phyloP scores from a whole-genome alignment of 2,888 invertebrate species.

The Erebia epiphron region DNA sequence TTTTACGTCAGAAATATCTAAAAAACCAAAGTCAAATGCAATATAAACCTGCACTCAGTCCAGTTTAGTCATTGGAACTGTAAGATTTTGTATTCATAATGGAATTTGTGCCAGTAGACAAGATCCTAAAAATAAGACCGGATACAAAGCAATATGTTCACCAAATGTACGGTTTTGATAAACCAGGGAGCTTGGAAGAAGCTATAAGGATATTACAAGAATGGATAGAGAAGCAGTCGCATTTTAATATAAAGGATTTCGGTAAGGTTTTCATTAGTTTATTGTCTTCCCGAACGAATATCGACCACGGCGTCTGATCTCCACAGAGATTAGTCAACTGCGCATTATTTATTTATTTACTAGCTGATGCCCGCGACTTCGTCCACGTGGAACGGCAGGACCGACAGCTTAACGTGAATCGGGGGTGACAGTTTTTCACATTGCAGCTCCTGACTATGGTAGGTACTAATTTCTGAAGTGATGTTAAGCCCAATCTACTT shows the following conservation, averaged over 20 bases:
- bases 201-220: slow-evolving; percentile 51
- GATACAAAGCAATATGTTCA: slow-evolving; percentile 45
- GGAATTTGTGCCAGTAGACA: slow-evolving; percentile 24
- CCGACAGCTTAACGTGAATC: no score
- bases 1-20: no score
- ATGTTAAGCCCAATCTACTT: no score
- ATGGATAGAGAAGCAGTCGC: slow-evolving; percentile 54
- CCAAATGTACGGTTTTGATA: slow-evolving; percentile 45
- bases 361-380: no score
- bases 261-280: slow-evolving; percentile 44
- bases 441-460: no score
- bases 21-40: no score
- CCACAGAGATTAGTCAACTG: no score
- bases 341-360: no score
- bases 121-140: slow-evolving; percentile 42
- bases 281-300: not conserved
- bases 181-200: slow-evolving; percentile 45
- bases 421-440: no score
- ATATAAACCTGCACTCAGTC: not conserved
- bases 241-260: slow-evolving; percentile 52
- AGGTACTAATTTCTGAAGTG: no score
- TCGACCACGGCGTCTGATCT: not conserved
- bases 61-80: not conserved
- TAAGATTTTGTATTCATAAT: slow-evolving; percentile 21
- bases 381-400: no score